A percentile compares a stretch with the other conserved stretches of the same genome.
These are phyloP conservation scores for Desmodus rotundus DNA, from an alignment of 2,113 vertebrate genomes.

Conservation along the genomic window DNA sequence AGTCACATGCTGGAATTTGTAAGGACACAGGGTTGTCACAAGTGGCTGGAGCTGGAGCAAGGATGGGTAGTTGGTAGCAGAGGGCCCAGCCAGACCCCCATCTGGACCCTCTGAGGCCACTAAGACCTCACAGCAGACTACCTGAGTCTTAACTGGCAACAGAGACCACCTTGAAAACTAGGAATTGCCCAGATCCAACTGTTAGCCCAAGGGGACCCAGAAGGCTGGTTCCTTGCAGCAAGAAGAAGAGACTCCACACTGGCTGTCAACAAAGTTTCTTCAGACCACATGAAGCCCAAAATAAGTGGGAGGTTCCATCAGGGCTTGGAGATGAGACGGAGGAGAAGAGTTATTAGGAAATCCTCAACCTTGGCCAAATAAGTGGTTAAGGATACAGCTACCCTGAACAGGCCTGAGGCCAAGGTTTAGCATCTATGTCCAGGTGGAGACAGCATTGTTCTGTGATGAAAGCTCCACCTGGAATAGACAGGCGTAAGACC, in stretches of 20 bases:
- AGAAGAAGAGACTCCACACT: conserved; percentile 15
- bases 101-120: not conserved
- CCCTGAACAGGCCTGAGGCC: not conserved
- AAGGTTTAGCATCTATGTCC: not conserved
- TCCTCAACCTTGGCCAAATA: not conserved
- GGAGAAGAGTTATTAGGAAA: not conserved
- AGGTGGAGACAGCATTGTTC: not conserved
- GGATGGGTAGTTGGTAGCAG: conserved; percentile 41
- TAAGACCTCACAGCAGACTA: conserved; percentile 26
- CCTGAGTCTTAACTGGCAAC: conserved; percentile 22
- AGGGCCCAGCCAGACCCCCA: not conserved
- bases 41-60: conserved; percentile 41
- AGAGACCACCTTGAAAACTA: conserved; percentile 21
- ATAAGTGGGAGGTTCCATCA: not conserved
- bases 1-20: conserved; percentile 87
- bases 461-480: not conserved
- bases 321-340: not conserved
- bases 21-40: conserved; percentile 76
- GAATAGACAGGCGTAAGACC: not conserved
- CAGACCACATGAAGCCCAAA: conserved; percentile 1
- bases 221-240: conserved; percentile 22
- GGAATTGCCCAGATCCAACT: not conserved
- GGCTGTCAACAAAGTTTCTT: conserved; percentile 33
- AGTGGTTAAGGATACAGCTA: not conserved
- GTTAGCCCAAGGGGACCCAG: conserved; percentile 10